These are phyloP conservation scores for Terebella lapidaria DNA, from an alignment of 2,888 invertebrate genomes.

Conservation along the genomic window DNA sequence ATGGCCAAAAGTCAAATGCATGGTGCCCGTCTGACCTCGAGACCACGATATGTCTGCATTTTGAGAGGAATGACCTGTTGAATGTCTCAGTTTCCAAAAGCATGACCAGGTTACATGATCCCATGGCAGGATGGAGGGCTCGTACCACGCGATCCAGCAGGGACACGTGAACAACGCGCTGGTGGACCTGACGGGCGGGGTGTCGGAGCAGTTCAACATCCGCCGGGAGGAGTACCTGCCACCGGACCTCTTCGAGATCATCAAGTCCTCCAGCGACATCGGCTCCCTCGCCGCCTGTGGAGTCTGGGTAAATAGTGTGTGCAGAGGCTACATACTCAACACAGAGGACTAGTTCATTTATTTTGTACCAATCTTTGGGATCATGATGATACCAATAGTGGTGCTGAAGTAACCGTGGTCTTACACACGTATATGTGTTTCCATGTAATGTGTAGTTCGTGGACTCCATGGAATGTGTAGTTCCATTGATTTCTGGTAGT, in stretches of 20 bases:
- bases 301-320: slow-evolving; percentile 12
- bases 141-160: slow-evolving; percentile 13
- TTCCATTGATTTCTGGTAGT: no score
- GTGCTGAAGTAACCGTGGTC: no score
- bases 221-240: slow-evolving; percentile 13
- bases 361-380: neutral
- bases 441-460: no score
- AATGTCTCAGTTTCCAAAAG: no score
- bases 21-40: neutral
- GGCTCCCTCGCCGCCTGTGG: slow-evolving; percentile 15
- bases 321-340: no score
- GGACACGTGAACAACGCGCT: slow-evolving; percentile 19
- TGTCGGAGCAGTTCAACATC: slow-evolving; percentile 21
- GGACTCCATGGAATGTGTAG: no score
- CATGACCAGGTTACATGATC: no score
- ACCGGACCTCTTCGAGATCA: slow-evolving; percentile 17
- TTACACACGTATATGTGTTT: no score
- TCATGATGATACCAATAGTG: neutral
- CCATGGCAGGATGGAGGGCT: slow-evolving; percentile 16
- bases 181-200: slow-evolving; percentile 24
- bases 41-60: neutral
- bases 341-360: neutral
- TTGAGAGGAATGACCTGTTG: neutral
- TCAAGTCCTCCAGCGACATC: slow-evolving; percentile 9
- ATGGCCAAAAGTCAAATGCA: no score